Percentiles rank a stretch among this genome's conserved stretches.
These are phyloP conservation scores for Acleris cristana DNA, from an alignment of 2,888 invertebrate genomes.

Conservation along the genomic window DNA sequence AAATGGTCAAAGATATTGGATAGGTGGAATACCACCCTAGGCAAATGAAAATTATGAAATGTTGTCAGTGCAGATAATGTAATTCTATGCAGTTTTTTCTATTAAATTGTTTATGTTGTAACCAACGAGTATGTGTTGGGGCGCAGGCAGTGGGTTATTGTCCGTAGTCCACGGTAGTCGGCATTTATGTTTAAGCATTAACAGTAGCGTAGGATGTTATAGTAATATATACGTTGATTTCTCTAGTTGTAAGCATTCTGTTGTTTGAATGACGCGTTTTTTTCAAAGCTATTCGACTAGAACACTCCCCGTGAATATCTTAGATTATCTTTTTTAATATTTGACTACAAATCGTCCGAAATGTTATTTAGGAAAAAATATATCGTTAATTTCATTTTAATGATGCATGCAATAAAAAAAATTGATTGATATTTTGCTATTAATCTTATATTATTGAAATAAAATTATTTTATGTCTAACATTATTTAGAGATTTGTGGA, in stretches of 20 bases:
- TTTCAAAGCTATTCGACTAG: slow-evolving; percentile 48
- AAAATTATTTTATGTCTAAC: slow-evolving; percentile 68
- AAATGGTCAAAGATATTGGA: too few relatives aligned
- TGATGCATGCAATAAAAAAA: slow-evolving; percentile 80
- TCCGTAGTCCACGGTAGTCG: slow-evolving; percentile 67
- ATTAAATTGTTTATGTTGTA: too few relatives aligned
- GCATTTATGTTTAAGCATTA: slow-evolving; percentile 82
- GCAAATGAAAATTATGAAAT: too few relatives aligned
- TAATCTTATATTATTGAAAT: slow-evolving; percentile 61
- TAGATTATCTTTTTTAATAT: slow-evolving; percentile 29
- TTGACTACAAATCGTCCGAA: slow-evolving; percentile 66
- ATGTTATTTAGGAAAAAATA: slow-evolving; percentile 64
- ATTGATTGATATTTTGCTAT: slow-evolving; percentile 78
- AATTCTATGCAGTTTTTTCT: too few relatives aligned
- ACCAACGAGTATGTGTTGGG: not conserved
- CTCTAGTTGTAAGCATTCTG: slow-evolving; percentile 75
- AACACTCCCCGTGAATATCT: slow-evolving; percentile 34
- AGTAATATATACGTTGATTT: slow-evolving; percentile 84
- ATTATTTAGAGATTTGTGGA: slow-evolving; percentile 63
- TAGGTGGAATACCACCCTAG: too few relatives aligned
- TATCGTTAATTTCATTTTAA: slow-evolving; percentile 72
- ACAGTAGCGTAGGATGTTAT: slow-evolving; percentile 76
- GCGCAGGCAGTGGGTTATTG: slow-evolving; percentile 33
- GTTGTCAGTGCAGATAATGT: too few relatives aligned
- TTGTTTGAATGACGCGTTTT: slow-evolving; percentile 67